Conservation (phyloP, 2,888 invertebrate species). For the Heliconius aoede region DNA sequence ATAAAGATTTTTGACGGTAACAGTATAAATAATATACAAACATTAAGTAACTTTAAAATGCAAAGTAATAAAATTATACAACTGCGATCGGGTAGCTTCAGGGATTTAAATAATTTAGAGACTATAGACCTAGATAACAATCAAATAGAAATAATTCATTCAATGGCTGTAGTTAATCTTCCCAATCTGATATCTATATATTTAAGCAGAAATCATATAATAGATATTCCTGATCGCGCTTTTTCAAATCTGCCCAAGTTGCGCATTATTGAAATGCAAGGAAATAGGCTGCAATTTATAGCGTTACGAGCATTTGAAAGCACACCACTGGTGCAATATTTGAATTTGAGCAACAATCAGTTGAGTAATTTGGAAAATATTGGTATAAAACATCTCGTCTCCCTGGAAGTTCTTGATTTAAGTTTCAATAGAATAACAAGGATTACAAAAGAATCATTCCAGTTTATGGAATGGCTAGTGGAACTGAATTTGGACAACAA, state of each 20-base stretch:
- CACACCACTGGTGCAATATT: constrained; percentile 89
- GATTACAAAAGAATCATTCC: constrained; percentile 87
- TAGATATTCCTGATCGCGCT: constrained; percentile 89
- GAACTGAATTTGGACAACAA: constrained; percentile 94
- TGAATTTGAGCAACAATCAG: constrained; percentile 93
- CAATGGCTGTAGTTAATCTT: constrained; percentile 87
- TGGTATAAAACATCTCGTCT: constrained; percentile 88
- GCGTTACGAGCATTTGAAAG: constrained; percentile 90
- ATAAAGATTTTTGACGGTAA: constrained; percentile 88
- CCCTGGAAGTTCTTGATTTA: constrained; percentile 92
- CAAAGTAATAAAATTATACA: constrained; percentile 89
- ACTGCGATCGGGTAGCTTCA: constrained; percentile 88
- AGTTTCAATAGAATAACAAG: constrained; percentile 90
- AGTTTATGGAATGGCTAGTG: constrained; percentile 92
- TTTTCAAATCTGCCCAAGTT: constrained; percentile 90
- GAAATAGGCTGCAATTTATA: constrained; percentile 89
- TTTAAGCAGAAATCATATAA: constrained; percentile 88
- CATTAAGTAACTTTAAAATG: constrained; percentile 88
- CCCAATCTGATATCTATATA: constrained; percentile 88
- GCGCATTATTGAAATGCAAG: constrained; percentile 90
- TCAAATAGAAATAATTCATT: constrained; percentile 88
- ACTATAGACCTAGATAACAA: constrained; percentile 92
- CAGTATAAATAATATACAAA: constrained; percentile 87
- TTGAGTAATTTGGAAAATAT: constrained; percentile 89
- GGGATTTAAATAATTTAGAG: constrained; percentile 87